Evolutionary conservation across 35 echinoderm and acorn worm species (phyloP), one percentile per base, ranked within the genome.

Genomic region (Lytechinus pictus): DNA sequence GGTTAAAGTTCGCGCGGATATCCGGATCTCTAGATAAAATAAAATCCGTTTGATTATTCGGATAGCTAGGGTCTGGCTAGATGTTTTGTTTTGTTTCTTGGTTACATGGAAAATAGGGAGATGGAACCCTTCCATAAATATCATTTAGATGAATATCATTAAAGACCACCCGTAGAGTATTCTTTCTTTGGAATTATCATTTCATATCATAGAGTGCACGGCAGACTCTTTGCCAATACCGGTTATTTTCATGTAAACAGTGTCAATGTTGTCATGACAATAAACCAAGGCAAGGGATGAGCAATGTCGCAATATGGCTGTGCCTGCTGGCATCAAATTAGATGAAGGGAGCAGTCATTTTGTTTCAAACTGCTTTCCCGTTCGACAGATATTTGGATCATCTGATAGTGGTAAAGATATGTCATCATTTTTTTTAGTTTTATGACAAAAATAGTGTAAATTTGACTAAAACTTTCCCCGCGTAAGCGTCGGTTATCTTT

Each of bases 331-430:
- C 16, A 95, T 99, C 12, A 99, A 99, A 96, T 89, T 99, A 60
- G 98, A 99, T 87, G 98, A 99, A 87, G 98, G 98, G 86, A 97
- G 96, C 28, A 95, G 97, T 11, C 57, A 95, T 60, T 97, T 96
- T 96, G 92, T 97, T 53, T 96, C 97, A 6, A 99, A 99, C 56
- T 98, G 98, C 89, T 99, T 99, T 86, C 98, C 98, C 19, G 98
- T 96, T 44, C 96, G 97, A 54, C 95, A 90, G 61, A 92, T 96
- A 94, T 97, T 99, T 56, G 95, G 97, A 86, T 54, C 90, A 54
- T 95, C 97, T 5, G 95, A 99, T 93, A 97, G 97, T 93, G 98
- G 98, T 99, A 95, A 71, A 94, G 87, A 87, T 91, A 54, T 21
- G 28, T 52, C 3, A 86, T 56, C 60, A 89, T 96, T 14, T 24